These are phyloP conservation scores for Myxocyprinus asiaticus DNA, from an alignment of 2,113 vertebrate species.

Conservation along the genomic window DNA sequence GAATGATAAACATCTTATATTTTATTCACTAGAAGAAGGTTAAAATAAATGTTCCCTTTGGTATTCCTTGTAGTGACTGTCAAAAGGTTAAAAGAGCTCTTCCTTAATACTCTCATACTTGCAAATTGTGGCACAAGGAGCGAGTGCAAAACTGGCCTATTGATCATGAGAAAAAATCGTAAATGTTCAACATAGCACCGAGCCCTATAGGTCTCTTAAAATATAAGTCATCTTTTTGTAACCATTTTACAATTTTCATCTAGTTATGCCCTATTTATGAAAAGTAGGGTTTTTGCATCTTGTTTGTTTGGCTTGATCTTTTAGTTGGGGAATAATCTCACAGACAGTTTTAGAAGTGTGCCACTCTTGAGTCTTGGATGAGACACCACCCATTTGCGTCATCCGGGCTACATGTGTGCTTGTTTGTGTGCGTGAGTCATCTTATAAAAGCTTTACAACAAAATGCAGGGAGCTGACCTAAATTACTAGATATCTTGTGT, in stretches of 20 bases:
- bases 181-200: too few relatives aligned
- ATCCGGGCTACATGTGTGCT: conserved; percentile 1
- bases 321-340: neutral
- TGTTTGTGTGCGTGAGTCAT: conserved; percentile 29
- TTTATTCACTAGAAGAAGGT: too few relatives aligned
- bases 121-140: too few relatives aligned
- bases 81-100: too few relatives aligned
- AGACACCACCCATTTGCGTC: conserved; percentile 12
- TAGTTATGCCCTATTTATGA: conserved; percentile 4
- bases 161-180: too few relatives aligned
- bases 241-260: neutral
- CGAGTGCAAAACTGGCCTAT: too few relatives aligned
- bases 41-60: too few relatives aligned
- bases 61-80: too few relatives aligned
- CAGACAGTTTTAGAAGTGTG: conserved; percentile 24
- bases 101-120: too few relatives aligned
- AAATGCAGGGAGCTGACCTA: neutral
- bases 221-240: neutral
- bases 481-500: neutral
- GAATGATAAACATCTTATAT: too few relatives aligned
- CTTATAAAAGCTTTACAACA: conserved; percentile 1
- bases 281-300: neutral
- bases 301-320: neutral
- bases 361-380: neutral
- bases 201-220: neutral